These are phyloP conservation scores for Colossoma macropomum DNA, from an alignment of 2,113 vertebrate species.

Conservation along the genomic window DNA sequence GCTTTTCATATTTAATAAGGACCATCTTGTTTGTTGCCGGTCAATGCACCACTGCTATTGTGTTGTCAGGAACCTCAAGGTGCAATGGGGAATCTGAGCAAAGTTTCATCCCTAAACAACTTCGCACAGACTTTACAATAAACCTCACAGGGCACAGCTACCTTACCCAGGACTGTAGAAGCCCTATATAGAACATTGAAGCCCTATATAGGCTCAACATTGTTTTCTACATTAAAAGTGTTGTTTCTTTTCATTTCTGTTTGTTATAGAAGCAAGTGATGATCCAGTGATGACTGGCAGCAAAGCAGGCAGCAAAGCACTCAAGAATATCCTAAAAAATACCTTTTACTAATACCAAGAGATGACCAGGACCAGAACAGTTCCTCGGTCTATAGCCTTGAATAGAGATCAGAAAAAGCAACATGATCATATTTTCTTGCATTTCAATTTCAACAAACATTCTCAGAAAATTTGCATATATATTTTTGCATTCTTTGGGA, in stretches of 20 bases:
- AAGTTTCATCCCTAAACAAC: neutral
- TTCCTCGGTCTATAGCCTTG: neutral
- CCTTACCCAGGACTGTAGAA: neutral
- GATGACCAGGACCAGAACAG: neutral
- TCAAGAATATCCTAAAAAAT: neutral
- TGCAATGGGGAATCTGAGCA: neutral
- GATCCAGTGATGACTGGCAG: no score
- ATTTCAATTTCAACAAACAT: no score
- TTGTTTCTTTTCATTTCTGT: no score
- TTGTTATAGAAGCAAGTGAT: no score
- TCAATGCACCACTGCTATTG: neutral
- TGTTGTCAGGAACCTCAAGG: neutral
- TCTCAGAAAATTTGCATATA: no score
- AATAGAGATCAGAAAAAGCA: neutral
- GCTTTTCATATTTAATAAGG: constrained; percentile 75
- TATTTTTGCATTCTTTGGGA: no score
- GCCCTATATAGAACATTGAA: neutral
- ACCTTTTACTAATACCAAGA: neutral
- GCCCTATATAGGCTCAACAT: no score
- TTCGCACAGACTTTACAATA: neutral
- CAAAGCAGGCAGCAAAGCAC: neutral
- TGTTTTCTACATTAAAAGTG: no score
- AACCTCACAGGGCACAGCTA: neutral
- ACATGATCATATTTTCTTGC: no score
- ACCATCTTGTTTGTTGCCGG: constrained; percentile 51